Conservation (phyloP, 2,888 invertebrate species). For the Agrypnus murinus region DNA sequence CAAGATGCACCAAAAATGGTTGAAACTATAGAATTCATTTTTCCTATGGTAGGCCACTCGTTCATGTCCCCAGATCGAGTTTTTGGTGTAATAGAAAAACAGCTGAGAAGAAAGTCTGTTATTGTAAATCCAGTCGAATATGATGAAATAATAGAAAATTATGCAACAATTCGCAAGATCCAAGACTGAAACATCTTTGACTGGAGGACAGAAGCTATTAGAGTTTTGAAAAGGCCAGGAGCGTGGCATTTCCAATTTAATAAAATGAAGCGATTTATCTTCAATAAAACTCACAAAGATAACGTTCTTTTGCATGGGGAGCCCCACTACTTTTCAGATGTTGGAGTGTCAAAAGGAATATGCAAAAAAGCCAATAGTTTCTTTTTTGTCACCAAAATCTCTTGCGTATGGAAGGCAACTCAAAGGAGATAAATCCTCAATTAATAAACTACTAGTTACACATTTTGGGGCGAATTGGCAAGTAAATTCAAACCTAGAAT, state of each 20-base stretch:
- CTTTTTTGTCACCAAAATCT: too few species aligned
- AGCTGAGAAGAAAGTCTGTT: slow-evolving; percentile 52
- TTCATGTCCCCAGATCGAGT: slow-evolving; percentile 61
- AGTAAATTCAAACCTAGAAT: too few species aligned
- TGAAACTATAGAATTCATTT: slow-evolving; percentile 56
- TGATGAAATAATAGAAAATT: slow-evolving; percentile 50
- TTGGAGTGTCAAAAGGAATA: slow-evolving; percentile 1
- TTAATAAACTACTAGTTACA: not conserved
- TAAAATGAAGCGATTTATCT: slow-evolving; percentile 49
- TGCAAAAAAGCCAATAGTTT: slow-evolving; percentile 23
- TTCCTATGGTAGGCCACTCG: slow-evolving; percentile 59
- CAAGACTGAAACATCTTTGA: slow-evolving; percentile 49
- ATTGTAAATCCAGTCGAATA: slow-evolving; percentile 56
- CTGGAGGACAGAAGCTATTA: slow-evolving; percentile 51
- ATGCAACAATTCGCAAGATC: slow-evolving; percentile 51
- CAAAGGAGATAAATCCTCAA: slow-evolving; percentile 12
- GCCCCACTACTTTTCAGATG: not conserved
- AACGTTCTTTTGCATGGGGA: slow-evolving; percentile 46
- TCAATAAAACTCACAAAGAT: slow-evolving; percentile 40
- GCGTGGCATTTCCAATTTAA: slow-evolving; percentile 56
- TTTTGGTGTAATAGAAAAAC: slow-evolving; percentile 59
- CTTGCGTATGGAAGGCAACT: not conserved
- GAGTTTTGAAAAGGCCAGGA: slow-evolving; percentile 52
- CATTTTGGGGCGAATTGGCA: slow-evolving; percentile 7
- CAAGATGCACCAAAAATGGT: slow-evolving; percentile 51